Conservation (phyloP, 1,140 invertebrate species). For the Drosophila neocordata region DNA sequence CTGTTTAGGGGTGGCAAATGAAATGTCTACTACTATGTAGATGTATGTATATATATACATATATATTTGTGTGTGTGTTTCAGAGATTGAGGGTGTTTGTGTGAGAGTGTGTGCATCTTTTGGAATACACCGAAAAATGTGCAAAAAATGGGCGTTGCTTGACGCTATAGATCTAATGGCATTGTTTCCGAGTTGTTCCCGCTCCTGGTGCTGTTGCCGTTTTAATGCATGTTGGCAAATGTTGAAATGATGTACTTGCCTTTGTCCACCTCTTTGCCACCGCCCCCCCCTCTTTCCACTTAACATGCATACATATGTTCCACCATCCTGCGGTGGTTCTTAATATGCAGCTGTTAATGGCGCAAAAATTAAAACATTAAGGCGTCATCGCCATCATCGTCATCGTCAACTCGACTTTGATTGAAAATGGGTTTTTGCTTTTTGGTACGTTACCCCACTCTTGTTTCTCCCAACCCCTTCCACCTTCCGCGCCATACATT, state of each 20-base stretch:
- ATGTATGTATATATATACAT: constrained; percentile 11
- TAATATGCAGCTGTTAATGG: constrained; percentile 78
- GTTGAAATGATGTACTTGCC: constrained; percentile 74
- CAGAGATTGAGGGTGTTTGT: constrained; percentile 20
- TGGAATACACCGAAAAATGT: constrained; percentile 66
- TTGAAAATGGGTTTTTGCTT: constrained; percentile 55
- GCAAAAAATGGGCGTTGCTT: constrained; percentile 78
- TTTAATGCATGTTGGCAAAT: constrained; percentile 79
- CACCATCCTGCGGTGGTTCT: constrained; percentile 30
- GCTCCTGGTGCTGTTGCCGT: constrained; percentile 20
- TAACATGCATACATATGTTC: neutral
- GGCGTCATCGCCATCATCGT: constrained; percentile 46
- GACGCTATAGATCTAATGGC: constrained; percentile 76
- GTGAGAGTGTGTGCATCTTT: constrained; percentile 52
- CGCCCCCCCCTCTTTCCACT: neutral
- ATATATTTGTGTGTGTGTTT: constrained; percentile 51
- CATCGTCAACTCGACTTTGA: constrained; percentile 51
- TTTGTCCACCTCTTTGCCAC: constrained; percentile 15
- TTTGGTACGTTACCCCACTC: neutral
- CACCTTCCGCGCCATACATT: neutral
- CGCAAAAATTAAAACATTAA: constrained; percentile 78
- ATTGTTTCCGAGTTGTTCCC: constrained; percentile 69
- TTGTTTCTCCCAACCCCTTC: neutral
- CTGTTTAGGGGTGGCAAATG: constrained; percentile 69
- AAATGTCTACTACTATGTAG: constrained; percentile 2